These are phyloP conservation scores for Cryptomyrus ogoouensis DNA, from an alignment of 2,113 vertebrate genomes.

Conservation along the genomic window DNA sequence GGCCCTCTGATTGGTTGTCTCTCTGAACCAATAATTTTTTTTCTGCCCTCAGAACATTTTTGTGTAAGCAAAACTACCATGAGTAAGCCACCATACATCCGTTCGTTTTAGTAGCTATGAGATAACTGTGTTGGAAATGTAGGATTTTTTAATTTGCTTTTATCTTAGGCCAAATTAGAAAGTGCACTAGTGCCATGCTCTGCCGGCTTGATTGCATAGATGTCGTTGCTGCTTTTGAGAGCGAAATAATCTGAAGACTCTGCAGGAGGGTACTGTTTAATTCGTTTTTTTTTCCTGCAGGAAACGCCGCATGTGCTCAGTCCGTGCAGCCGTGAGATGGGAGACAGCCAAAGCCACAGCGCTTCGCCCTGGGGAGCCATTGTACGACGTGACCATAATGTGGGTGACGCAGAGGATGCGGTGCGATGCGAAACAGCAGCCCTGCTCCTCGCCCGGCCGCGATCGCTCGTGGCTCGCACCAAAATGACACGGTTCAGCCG, in stretches of 20 bases:
- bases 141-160: neutral
- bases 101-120: constrained; percentile 41
- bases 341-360: neutral
- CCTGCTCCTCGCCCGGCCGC: neutral
- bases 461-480: neutral
- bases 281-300: neutral
- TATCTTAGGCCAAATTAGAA: neutral
- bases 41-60: no score
- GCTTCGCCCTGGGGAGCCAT: constrained; percentile 5
- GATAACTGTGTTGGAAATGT: neutral
- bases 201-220: neutral
- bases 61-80: no score
- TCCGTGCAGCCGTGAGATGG: neutral
- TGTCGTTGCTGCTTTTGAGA: neutral
- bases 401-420: constrained; percentile 12
- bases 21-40: no score
- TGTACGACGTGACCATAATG: neutral
- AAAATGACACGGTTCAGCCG: neutral
- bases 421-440: constrained; percentile 7
- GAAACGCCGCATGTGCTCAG: neutral
- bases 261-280: neutral
- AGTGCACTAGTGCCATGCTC: neutral
- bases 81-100: constrained; percentile 18
- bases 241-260: neutral
- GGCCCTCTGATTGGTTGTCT: no score